These are phyloP conservation scores for Cephalopholis sonnerati DNA, from an alignment of 2,113 vertebrate genomes.

Conservation along the genomic window DNA sequence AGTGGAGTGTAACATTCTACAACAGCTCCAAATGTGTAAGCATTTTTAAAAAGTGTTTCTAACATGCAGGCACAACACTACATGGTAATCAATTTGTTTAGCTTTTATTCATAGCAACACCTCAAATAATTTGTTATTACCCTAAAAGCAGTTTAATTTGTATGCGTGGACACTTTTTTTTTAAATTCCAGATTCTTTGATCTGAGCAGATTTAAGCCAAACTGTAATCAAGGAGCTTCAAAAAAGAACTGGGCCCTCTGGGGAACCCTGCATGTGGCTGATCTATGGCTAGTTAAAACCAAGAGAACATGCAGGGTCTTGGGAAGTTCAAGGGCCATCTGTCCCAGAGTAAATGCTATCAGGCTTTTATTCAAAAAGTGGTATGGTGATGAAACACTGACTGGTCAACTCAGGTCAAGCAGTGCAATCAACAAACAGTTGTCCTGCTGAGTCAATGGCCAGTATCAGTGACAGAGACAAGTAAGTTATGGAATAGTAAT, in stretches of 20 bases:
- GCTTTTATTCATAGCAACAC: too few species aligned
- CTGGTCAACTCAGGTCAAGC: background rate
- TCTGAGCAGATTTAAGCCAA: constrained; percentile 12
- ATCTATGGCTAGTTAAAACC: constrained; percentile 39
- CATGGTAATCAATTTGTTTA: too few species aligned
- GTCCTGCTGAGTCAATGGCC: background rate
- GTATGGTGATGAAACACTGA: background rate
- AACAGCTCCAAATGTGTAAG: too few species aligned
- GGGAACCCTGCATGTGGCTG: background rate
- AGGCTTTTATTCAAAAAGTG: constrained; percentile 7
- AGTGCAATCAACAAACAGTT: background rate
- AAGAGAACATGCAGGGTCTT: background rate
- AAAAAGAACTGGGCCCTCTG: background rate
- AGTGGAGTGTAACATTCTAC: too few species aligned
- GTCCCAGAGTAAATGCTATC: background rate
- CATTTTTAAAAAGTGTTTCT: too few species aligned
- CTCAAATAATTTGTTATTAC: too few species aligned
- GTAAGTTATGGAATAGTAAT: background rate
- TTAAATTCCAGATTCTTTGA: background rate
- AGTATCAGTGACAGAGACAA: background rate
- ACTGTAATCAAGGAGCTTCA: background rate
- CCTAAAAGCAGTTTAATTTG: too few species aligned
- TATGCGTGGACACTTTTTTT: too few species aligned
- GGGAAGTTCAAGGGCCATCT: background rate
- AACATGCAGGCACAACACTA: too few species aligned